Evolutionary conservation across 2,888 invertebrate species (phyloP).

Genomic region (Pandemis corylana): DNA sequence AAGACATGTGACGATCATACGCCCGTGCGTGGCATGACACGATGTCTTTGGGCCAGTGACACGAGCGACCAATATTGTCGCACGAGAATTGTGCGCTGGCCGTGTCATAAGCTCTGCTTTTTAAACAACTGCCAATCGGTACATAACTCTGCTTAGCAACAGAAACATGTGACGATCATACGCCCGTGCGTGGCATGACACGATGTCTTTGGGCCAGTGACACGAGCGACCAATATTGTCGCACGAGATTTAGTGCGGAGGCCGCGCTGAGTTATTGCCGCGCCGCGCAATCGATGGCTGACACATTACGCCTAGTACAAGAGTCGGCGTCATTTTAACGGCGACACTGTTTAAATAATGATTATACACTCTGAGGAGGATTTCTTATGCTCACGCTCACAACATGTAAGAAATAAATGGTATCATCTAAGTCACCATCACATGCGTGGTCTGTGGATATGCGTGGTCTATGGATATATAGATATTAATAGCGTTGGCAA

Average conservation of each 20-base stretch:
- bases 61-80: constrained; percentile 34
- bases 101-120: not conserved
- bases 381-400: too few relatives aligned
- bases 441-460: too few relatives aligned
- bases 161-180: constrained; percentile 13
- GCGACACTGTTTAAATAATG: not conserved
- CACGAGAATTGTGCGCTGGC: constrained; percentile 29
- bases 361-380: too few relatives aligned
- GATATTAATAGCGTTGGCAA: too few relatives aligned
- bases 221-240: constrained; percentile 37
- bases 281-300: constrained; percentile 34
- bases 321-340: not conserved
- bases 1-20: constrained; percentile 9
- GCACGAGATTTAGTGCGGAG: constrained; percentile 36
- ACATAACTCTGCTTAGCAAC: too few relatives aligned
- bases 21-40: constrained; percentile 26
- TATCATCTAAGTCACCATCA: too few relatives aligned
- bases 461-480: too few relatives aligned
- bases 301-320: constrained; percentile 31
- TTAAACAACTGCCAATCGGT: too few relatives aligned
- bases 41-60: constrained; percentile 30
- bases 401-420: too few relatives aligned
- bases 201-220: constrained; percentile 32
- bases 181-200: constrained; percentile 24
- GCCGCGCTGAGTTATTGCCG: constrained; percentile 32